phyloP scores from a whole-genome alignment of 2,888 invertebrate genomes.

The Xanthia togata region DNA sequence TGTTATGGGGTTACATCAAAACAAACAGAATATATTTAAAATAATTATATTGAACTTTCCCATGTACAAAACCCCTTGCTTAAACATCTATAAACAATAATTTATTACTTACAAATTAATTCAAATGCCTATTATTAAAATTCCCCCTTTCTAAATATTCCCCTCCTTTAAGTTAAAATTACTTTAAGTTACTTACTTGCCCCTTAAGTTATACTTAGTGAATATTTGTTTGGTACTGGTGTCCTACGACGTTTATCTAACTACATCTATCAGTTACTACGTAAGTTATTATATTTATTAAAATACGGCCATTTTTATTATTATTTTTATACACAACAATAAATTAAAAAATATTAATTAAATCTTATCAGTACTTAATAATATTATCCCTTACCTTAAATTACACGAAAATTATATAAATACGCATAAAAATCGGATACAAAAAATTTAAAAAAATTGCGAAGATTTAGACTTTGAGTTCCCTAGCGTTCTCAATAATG shows the following conservation, averaged over 20 bases:
- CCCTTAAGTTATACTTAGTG: constrained; percentile 70
- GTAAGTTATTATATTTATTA: constrained; percentile 69
- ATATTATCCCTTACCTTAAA: constrained; percentile 57
- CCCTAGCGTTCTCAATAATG: constrained; percentile 82
- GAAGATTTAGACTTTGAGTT: constrained; percentile 70
- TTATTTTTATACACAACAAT: constrained; percentile 57
- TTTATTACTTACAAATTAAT: constrained; percentile 62
- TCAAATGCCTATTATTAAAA: constrained; percentile 59
- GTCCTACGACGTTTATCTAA: constrained; percentile 72
- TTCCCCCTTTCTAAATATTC: constrained; percentile 48
- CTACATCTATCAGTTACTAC: constrained; percentile 56
- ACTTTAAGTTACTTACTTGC: constrained; percentile 43
- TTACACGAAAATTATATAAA: constrained; percentile 45
- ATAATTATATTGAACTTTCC: constrained; percentile 62
- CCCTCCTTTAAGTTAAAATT: constrained; percentile 37
- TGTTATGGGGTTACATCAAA: constrained; percentile 34
- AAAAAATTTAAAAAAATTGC: constrained; percentile 18
- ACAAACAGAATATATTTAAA: constrained; percentile 57
- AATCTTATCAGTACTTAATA: not conserved
- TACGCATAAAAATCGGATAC: constrained; percentile 39
- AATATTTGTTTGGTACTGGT: constrained; percentile 88
- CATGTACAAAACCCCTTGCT: constrained; percentile 53
- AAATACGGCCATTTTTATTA: constrained; percentile 75
- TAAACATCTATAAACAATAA: constrained; percentile 56
- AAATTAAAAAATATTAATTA: constrained; percentile 47